Conservation (phyloP, 2,113 vertebrate species). For the Heptranchias perlo region DNA sequence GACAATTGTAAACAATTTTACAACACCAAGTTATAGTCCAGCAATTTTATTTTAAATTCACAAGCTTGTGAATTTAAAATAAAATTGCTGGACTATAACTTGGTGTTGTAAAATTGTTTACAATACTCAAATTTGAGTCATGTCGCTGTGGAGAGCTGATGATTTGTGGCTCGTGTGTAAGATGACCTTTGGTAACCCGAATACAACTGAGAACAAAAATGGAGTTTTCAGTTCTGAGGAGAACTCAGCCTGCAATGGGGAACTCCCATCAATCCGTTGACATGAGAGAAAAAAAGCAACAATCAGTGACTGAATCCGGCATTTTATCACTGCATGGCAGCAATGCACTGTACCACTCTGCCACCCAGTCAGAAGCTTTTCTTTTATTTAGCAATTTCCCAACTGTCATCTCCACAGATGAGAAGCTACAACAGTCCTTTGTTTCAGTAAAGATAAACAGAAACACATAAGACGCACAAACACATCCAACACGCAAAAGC, state of each 20-base stretch:
- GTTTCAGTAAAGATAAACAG: background rate
- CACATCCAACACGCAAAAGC: background rate
- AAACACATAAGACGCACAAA: background rate
- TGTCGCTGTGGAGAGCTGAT: background rate
- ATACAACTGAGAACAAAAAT: background rate
- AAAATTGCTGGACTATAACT: no score
- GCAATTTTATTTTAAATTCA: no score
- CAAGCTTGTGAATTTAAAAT: no score
- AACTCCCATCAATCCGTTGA: background rate
- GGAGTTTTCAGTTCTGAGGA: background rate
- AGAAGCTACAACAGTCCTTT: background rate
- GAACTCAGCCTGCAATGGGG: background rate
- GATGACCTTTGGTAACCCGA: background rate
- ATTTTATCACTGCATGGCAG: slow-evolving; percentile 8
- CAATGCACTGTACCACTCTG: background rate
- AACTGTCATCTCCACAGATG: background rate
- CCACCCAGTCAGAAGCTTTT: background rate
- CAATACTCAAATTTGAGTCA: background rate
- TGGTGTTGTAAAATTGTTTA: no score
- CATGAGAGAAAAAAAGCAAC: background rate
- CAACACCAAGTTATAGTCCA: no score
- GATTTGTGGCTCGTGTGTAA: background rate
- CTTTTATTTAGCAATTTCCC: slow-evolving; percentile 19
- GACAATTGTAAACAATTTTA: no score
- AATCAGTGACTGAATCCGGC: slow-evolving; percentile 15